These are phyloP conservation scores for Myanophis thanlyinensis DNA, from an alignment of 2,113 vertebrate species.

Conservation along the genomic window DNA sequence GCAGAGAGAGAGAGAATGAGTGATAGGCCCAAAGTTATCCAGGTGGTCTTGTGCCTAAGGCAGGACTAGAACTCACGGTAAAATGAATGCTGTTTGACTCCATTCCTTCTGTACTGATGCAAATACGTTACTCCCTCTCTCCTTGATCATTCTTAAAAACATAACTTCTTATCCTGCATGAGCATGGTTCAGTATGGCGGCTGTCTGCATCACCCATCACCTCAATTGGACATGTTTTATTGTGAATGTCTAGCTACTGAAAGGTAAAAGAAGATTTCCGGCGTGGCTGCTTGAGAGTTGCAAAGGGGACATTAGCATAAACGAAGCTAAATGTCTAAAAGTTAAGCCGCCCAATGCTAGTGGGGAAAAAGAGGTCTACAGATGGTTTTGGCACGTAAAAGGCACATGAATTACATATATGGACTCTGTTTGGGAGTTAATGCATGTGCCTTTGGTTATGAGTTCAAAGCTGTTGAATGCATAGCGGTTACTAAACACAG, in stretches of 20 bases:
- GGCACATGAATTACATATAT: background rate
- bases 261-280: constrained; percentile 46
- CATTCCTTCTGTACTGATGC: background rate
- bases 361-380: background rate
- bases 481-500: background rate
- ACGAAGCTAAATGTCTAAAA: background rate
- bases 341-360: background rate
- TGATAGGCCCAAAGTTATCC: too few relatives aligned
- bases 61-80: too few relatives aligned
- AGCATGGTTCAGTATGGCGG: background rate
- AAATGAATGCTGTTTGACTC: background rate
- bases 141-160: constrained; percentile 41
- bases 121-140: background rate
- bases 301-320: constrained; percentile 22
- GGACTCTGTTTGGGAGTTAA: background rate
- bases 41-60: too few relatives aligned
- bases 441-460: background rate
- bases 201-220: constrained; percentile 27
- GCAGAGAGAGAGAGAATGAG: too few relatives aligned
- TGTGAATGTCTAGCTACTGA: constrained; percentile 45
- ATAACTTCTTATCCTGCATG: constrained; percentile 16
- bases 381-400: too few relatives aligned
- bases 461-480: background rate
- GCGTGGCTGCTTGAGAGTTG: constrained; percentile 38
- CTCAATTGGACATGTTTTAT: constrained; percentile 55